Evolutionary conservation across 2,888 invertebrate species (phyloP).

Genomic region (Sclerodermus sp.): DNA sequence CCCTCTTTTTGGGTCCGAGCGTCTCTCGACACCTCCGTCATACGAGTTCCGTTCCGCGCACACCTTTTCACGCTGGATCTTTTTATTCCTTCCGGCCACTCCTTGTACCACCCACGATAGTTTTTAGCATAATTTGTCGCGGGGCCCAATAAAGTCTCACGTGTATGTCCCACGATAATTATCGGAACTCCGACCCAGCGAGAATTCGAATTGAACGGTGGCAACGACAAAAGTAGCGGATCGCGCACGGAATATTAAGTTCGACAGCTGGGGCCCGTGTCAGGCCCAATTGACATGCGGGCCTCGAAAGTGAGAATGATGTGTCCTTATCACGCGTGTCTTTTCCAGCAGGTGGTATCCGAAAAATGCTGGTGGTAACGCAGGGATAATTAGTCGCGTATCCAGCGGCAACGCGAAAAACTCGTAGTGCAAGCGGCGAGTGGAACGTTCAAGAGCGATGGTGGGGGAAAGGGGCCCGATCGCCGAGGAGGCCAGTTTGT

Average conservation of each 20-base stretch:
- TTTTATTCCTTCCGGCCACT: neutral
- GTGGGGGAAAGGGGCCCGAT: slow-evolving; percentile 33
- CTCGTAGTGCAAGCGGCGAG: slow-evolving; percentile 20
- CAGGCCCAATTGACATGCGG: too few species aligned
- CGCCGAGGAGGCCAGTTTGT: slow-evolving; percentile 49
- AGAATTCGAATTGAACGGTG: too few species aligned
- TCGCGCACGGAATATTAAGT: too few species aligned
- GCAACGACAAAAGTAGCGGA: too few species aligned
- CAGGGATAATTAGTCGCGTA: slow-evolving; percentile 3
- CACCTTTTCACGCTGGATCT: slow-evolving; percentile 1
- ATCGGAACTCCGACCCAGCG: too few species aligned
- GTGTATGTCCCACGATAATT: too few species aligned
- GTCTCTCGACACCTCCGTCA: slow-evolving; percentile 38
- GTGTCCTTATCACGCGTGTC: neutral
- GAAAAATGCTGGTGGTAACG: neutral
- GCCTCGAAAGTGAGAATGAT: too few species aligned
- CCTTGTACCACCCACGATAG: neutral
- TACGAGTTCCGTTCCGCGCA: slow-evolving; percentile 21
- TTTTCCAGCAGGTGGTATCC: neutral
- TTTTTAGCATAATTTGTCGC: too few species aligned
- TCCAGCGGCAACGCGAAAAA: slow-evolving; percentile 21
- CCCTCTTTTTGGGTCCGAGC: slow-evolving; percentile 13
- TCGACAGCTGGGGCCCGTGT: too few species aligned
- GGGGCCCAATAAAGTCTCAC: too few species aligned
- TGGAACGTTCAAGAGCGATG: neutral